A percentile compares a stretch with the other conserved stretches of the same genome.
Evolutionary conservation across 2,888 invertebrate genomes (phyloP).

Genomic region (Plusia festucae): DNA sequence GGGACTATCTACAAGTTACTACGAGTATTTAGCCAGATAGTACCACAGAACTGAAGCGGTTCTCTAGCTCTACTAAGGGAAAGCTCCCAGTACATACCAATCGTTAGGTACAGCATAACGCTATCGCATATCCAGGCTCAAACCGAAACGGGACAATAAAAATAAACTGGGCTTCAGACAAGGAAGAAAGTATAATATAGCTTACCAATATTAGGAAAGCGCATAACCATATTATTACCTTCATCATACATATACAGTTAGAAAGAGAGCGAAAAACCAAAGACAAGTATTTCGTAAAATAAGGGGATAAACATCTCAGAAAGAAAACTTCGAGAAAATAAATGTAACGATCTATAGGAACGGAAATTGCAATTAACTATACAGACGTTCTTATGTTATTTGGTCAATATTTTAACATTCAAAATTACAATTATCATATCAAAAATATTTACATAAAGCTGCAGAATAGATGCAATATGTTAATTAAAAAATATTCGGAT

Average conservation of each 20-base stretch:
- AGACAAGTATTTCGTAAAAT: constrained; percentile 14
- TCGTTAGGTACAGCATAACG: constrained; percentile 67
- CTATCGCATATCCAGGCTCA: constrained; percentile 78
- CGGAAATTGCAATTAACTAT: constrained; percentile 40
- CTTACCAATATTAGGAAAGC: constrained; percentile 47
- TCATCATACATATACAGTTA: constrained; percentile 28
- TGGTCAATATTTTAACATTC: constrained; percentile 42
- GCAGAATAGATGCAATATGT: constrained; percentile 58
- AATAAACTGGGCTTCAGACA: constrained; percentile 63
- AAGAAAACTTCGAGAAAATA: constrained; percentile 35
- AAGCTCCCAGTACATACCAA: constrained; percentile 74
- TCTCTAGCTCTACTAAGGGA: constrained; percentile 42
- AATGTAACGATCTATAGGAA: constrained; percentile 30
- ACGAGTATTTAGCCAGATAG: constrained; percentile 16
- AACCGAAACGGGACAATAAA: constrained; percentile 69
- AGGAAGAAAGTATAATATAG: constrained; percentile 35
- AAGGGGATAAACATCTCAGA: constrained; percentile 15
- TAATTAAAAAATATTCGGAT: not conserved
- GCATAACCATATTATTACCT: constrained; percentile 39
- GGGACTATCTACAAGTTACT: constrained; percentile 39
- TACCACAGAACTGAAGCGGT: constrained; percentile 45
- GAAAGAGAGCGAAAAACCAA: constrained; percentile 15
- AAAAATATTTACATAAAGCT: constrained; percentile 57
- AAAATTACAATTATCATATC: constrained; percentile 43
- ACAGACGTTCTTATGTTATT: constrained; percentile 35